Evolutionary conservation across 2,113 vertebrate species (phyloP), one percentile per base, ranked within the genome.

Genomic region (Marcusenius ussheri): DNA sequence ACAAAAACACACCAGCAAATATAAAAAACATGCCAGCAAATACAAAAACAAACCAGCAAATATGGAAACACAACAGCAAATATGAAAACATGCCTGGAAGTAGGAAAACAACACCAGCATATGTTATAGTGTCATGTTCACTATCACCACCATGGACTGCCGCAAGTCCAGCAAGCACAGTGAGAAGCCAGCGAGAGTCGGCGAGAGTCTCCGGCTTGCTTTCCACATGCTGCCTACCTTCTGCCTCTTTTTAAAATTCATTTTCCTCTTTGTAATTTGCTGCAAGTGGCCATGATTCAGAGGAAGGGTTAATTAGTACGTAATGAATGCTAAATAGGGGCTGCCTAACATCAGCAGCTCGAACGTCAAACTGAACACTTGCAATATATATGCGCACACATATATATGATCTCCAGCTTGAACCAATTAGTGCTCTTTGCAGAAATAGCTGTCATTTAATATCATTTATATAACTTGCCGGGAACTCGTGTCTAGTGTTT

Each of bases 341-440:
- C 35, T 17, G 89, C 56, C 88, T 46, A 80, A 86, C 89, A 74
- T 46, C 83, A 80, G 86, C 87, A 89, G 89, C 47, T 86, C 56
- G 90, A 92, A 92, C 53, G 24, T 80, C 58, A 88, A 91, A 91
- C 88, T 86, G 89, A 91, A 89, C 90, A 90, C 91, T 89, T 87
- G 58, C 56, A 66, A 89, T 90, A 89, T 90, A 87, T 74, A n/a
- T 87, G 39, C 39, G 39, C 39, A 42, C 39, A 35, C 31, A 53
- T 56, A 56, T 24, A 58, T 24, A 58, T 50, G 47, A 49, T 49
- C 47, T 58, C 21, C 21, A 84, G 88, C 89, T 88, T 88, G 11
- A 50, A 88, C 53, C 90, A 83, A 89, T 91, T 90, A 89, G 85
- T 91, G 74, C 88, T 51, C 46, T 77, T 46, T 70, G 46, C 51